Base-by-base conservation (phyloP, 2,797 vertebrate species). In the Myotis planiceps region DNA sequence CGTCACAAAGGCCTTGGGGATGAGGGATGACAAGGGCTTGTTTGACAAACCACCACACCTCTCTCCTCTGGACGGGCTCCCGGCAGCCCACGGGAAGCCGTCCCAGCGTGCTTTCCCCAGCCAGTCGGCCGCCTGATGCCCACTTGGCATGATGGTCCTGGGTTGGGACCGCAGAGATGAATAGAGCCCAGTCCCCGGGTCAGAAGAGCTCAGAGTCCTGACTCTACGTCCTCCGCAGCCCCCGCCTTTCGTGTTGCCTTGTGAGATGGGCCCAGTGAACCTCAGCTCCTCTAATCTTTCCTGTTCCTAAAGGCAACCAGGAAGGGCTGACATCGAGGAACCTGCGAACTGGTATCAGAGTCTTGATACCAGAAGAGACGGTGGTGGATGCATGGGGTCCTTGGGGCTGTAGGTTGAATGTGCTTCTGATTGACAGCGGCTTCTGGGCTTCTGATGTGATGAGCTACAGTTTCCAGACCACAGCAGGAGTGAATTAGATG, bases 1-100 rank as follows among this genome's bases (percentile, higher is more conserved):
- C n/a, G 37, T 8, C 8, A 7, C 2, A 1, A 0, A 37, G 1
- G 12, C 27, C 27, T 65, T 0, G 0, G 16, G 34, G 37, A 25
- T 53, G 79, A 71, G 13, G 58, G 69, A 9, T 18, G 69, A 79
- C 0, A 9, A 19, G 18, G 29, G 6, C 18, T 63, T 32, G 1
- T 21, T 37, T 19, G 72, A 42, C 23, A 90, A 45, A 32, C 13
- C 5, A 47, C 72, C 19, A 51, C 5, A 23, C 14, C 13, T 81
- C 29, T 92, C 53, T 66, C 39, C 7, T 79, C 34, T 2, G 6
- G 19, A 79, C 25, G 47, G 13, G 32, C 42, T 92, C 69, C 80
- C 3, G 37, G 71, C 51, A 18, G 29, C 34, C 87, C 51, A 15
- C 0, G 3, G n/a, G 53, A n/a, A 45, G 37, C 1, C 4, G 1